Conservation (phyloP, 2,797 vertebrate genomes). For the Aulostomus chinensis region DNA sequence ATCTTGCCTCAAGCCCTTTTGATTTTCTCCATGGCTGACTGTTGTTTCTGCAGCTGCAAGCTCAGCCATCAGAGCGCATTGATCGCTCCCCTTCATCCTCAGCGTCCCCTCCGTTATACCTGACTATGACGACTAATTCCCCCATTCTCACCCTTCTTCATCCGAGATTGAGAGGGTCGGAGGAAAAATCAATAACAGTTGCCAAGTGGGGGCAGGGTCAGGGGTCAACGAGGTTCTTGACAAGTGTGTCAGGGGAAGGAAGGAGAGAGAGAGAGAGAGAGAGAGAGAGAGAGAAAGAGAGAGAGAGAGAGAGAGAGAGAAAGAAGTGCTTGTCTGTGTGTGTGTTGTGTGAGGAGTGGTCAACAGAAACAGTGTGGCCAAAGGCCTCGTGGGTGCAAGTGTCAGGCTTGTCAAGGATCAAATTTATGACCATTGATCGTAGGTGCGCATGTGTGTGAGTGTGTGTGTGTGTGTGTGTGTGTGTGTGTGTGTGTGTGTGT, state of each 20-base stretch:
- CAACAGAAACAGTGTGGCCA: constrained; percentile 65
- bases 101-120: constrained; percentile 64
- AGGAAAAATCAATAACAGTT: constrained; percentile 88
- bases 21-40: constrained; percentile 65
- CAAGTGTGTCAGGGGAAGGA: constrained; percentile 86
- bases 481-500: constrained; percentile 8
- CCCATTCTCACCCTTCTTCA: constrained; percentile 77
- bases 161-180: constrained; percentile 85
- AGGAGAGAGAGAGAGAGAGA: constrained; percentile 65
- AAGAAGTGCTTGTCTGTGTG: constrained; percentile 1
- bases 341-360: constrained; percentile 60
- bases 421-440: constrained; percentile 79
- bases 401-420: constrained; percentile 76
- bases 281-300: constrained; percentile 52
- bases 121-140: constrained; percentile 74
- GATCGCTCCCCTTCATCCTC: constrained; percentile 81
- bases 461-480: constrained; percentile 28
- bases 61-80: constrained; percentile 84
- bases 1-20: constrained; percentile 60
- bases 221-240: constrained; percentile 92
- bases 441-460: constrained; percentile 23
- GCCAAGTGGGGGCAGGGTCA: constrained; percentile 85
- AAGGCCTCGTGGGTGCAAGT: constrained; percentile 65
- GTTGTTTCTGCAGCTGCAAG: constrained; percentile 77
- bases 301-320: constrained; percentile 68